Percentiles rank a stretch among this genome's conserved stretches.
Evolutionary conservation across 2,797 vertebrate species (phyloP).

Genomic region (Neoniphon sammara): DNA sequence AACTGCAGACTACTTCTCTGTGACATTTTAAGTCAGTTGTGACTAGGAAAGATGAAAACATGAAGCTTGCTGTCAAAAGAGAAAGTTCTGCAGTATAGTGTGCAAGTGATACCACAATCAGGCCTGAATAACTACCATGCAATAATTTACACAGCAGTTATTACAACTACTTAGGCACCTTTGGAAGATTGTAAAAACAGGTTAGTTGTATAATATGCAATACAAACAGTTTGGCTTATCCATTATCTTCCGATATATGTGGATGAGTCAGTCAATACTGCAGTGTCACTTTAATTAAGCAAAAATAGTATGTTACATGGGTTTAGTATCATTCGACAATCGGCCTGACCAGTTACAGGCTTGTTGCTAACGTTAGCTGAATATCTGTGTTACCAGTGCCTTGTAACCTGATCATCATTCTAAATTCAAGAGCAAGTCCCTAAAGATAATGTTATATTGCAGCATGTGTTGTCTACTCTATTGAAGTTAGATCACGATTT

Average conservation of each 20-base stretch:
- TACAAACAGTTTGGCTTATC: neutral
- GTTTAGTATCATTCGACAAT: constrained; percentile 30
- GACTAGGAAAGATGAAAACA: constrained; percentile 8
- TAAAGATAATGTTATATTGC: constrained; percentile 6
- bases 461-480: constrained; percentile 32
- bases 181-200: neutral
- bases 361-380: constrained; percentile 26
- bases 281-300: constrained; percentile 1
- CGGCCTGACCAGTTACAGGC: constrained; percentile 56
- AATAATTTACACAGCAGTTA: constrained; percentile 29
- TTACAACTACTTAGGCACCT: constrained; percentile 26
- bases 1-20: neutral
- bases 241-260: neutral
- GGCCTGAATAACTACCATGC: constrained; percentile 22
- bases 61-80: constrained; percentile 10
- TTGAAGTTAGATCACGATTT: constrained; percentile 70
- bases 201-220: neutral
- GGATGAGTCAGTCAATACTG: neutral
- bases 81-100: constrained; percentile 41
- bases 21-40: constrained; percentile 22
- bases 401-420: constrained; percentile 28
- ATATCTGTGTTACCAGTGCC: constrained; percentile 18
- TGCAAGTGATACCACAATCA: constrained; percentile 15
- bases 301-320: neutral
- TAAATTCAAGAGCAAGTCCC: constrained; percentile 7